phyloP scores from a whole-genome alignment of 2,888 invertebrate genomes.

The Euzetes globulus region DNA sequence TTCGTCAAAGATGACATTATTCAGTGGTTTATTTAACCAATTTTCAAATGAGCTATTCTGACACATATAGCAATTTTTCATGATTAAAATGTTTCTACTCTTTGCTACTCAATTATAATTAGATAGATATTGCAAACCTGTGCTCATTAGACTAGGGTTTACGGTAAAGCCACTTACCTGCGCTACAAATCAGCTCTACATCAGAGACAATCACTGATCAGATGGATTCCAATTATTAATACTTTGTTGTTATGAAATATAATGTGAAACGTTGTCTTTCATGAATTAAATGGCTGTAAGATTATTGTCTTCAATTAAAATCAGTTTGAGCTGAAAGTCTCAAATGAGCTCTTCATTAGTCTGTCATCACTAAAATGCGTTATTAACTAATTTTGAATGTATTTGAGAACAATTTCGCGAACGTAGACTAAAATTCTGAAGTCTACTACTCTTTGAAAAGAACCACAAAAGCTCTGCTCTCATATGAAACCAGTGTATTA shows the following conservation, averaged over 20 bases:
- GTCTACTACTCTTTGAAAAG: background rate
- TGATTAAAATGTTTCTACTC: background rate
- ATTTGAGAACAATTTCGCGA: background rate
- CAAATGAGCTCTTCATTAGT: no score
- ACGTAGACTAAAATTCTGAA: background rate
- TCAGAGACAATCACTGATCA: background rate
- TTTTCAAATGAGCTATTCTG: no score
- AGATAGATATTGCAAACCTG: no score
- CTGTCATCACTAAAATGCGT: background rate
- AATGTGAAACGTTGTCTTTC: no score
- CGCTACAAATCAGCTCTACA: background rate
- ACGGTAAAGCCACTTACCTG: constrained; percentile 21
- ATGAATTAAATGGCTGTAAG: no score
- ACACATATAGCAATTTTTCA: no score
- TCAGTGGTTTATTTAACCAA: no score
- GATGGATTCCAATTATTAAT: background rate
- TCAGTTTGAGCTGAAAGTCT: no score
- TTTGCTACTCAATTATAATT: background rate
- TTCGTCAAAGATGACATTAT: no score
- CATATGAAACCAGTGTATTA: background rate
- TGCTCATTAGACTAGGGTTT: background rate
- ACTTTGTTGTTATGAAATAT: background rate
- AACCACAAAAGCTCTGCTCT: constrained; percentile 1
- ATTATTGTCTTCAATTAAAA: no score
- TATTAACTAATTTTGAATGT: background rate